A percentile compares a stretch with the other conserved stretches of the same genome.
Conservation (phyloP, 2,888 invertebrate genomes). For the Fissipunctia ypsillon region DNA sequence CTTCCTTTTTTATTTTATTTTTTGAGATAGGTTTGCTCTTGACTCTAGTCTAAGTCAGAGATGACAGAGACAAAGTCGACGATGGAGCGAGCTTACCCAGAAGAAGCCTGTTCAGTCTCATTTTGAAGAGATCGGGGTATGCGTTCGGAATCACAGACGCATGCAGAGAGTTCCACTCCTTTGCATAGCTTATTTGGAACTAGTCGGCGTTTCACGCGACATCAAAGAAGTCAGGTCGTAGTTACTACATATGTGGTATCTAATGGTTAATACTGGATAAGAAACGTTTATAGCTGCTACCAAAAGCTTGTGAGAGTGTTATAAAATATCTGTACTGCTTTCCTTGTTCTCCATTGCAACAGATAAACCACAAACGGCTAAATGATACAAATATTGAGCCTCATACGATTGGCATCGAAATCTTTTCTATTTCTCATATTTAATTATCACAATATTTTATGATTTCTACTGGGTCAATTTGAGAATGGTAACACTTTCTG, state of each 20-base stretch:
- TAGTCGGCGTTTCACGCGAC: slow-evolving; percentile 1
- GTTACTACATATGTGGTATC: slow-evolving; percentile 3
- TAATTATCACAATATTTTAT: slow-evolving; percentile 21
- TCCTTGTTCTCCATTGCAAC: slow-evolving; percentile 14
- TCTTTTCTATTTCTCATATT: slow-evolving; percentile 10
- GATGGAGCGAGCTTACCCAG: no score
- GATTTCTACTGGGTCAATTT: slow-evolving; percentile 15
- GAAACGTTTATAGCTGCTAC: not conserved
- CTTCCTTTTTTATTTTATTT: no score
- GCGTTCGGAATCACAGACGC: no score
- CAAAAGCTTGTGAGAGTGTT: not conserved
- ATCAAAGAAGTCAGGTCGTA: slow-evolving; percentile 9
- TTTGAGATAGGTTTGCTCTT: no score
- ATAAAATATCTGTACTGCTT: slow-evolving; percentile 10
- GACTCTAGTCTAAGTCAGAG: no score
- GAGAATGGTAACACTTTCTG: slow-evolving; percentile 24
- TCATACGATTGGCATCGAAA: slow-evolving; percentile 11
- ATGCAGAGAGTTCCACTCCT: no score
- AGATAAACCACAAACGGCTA: slow-evolving; percentile 10
- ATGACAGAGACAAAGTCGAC: no score
- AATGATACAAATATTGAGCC: slow-evolving; percentile 15
- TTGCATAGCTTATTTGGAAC: slow-evolving; percentile 17
- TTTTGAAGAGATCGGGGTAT: no score
- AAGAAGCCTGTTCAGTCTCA: no score
- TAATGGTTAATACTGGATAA: not conserved